These are phyloP conservation scores for Podotricha telesiphe DNA, from an alignment of 2,888 invertebrate genomes.

Conservation along the genomic window DNA sequence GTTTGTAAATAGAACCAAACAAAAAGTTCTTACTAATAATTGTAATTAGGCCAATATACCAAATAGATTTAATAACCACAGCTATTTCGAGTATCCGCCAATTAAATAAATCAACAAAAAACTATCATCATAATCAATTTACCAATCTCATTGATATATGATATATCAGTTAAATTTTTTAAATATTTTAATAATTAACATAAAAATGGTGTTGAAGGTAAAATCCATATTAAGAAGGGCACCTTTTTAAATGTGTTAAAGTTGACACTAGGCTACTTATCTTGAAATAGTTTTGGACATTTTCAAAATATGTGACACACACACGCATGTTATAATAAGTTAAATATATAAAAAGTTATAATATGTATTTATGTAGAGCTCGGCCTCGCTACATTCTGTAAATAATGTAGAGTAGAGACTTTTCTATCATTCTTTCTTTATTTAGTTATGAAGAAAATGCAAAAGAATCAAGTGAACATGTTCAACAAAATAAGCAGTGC, in stretches of 20 bases:
- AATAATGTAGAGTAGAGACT: no score
- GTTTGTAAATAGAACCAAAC: not conserved
- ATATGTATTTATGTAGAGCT: no score
- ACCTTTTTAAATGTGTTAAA: not conserved
- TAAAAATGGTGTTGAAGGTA: not conserved
- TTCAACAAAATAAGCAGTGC: no score
- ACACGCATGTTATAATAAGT: no score
- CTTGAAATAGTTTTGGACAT: not conserved
- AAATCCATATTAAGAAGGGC: not conserved
- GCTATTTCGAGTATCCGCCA: not conserved
- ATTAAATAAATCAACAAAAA: not conserved
- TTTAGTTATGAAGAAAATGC: no score
- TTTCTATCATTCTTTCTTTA: no score
- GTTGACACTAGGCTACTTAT: constrained; percentile 4
- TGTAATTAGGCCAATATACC: not conserved
- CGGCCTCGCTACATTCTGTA: no score
- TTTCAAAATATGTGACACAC: not conserved
- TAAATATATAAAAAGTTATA: no score
- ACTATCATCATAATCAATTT: constrained; percentile 9
- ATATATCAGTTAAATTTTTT: constrained; percentile 5
- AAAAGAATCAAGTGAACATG: no score
- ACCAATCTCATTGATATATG: constrained; percentile 12
- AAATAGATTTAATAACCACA: not conserved
- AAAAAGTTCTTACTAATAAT: not conserved
- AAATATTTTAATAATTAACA: constrained; percentile 13